Conservation (phyloP, 2,113 vertebrate species). For the Nycticorax nycticorax region DNA sequence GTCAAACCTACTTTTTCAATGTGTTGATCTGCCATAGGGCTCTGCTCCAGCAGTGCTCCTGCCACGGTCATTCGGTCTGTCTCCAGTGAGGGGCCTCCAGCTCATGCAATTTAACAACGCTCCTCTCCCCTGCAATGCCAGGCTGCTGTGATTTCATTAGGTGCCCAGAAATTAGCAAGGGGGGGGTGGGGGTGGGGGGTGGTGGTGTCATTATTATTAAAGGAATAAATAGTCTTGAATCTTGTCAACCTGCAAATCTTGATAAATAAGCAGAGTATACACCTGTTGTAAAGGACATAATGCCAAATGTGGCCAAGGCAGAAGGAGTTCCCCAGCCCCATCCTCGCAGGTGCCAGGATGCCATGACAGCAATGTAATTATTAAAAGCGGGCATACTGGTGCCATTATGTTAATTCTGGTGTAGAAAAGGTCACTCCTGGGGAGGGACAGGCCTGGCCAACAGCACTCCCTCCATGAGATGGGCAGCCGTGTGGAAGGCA, state of each 20-base stretch:
- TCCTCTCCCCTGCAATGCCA: not conserved
- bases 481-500: not conserved
- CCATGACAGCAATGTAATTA: not conserved
- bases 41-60: not conserved
- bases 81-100: not conserved
- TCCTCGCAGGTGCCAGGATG: not conserved
- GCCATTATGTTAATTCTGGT: not conserved
- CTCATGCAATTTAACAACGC: not conserved
- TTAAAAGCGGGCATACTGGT: not conserved
- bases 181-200: too few species aligned
- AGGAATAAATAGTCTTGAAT: not conserved
- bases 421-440: not conserved
- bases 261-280: not conserved
- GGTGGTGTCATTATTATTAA: not conserved
- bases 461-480: not conserved
- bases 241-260: not conserved
- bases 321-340: not conserved
- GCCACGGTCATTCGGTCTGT: not conserved
- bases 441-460: accelerated
- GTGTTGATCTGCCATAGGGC: not conserved
- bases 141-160: not conserved
- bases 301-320: not conserved
- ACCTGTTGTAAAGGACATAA: not conserved
- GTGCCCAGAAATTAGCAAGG: not conserved
- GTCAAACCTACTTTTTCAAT: not conserved